These are phyloP conservation scores for Tetrax tetrax DNA, from an alignment of 2,113 vertebrate species.

Conservation along the genomic window DNA sequence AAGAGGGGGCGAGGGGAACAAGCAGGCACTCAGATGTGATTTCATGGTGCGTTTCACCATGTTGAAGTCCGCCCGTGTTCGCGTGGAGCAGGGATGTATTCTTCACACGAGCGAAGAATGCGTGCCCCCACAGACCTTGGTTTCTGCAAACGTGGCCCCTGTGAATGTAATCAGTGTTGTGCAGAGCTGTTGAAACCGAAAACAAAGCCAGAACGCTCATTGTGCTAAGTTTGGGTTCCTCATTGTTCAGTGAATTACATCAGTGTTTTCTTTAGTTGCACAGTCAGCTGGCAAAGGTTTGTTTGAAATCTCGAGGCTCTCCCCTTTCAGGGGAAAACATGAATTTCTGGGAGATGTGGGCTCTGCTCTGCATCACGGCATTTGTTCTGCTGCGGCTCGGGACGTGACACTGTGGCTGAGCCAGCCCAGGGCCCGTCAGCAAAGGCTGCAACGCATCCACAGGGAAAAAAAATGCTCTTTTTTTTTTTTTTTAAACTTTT, in stretches of 20 bases:
- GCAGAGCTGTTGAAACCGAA: slow-evolving; percentile 50
- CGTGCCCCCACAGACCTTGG: background rate
- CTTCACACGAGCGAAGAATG: background rate
- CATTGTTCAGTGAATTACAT: slow-evolving; percentile 55
- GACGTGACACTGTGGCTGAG: background rate
- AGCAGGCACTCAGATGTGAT: background rate
- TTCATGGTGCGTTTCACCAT: background rate
- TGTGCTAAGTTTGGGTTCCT: slow-evolving; percentile 65
- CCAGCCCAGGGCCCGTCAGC: background rate
- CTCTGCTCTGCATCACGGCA: background rate
- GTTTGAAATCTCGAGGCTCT: slow-evolving; percentile 50
- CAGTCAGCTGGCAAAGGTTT: slow-evolving; percentile 59
- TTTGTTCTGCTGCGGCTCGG: background rate
- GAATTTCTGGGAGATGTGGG: slow-evolving; percentile 3
- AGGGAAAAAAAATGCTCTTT: background rate
- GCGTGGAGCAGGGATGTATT: background rate
- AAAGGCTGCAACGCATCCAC: background rate
- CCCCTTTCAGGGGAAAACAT: slow-evolving; percentile 32
- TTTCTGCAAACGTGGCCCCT: slow-evolving; percentile 27
- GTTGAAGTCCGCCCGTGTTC: background rate
- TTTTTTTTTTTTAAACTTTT: background rate
- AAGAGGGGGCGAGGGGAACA: background rate
- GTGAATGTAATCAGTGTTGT: slow-evolving; percentile 28
- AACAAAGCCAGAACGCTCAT: slow-evolving; percentile 58
- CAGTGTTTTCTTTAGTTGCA: slow-evolving; percentile 67